phyloP scores from a whole-genome alignment of 1,140 invertebrate genomes.

The Tetramorium alpestre region DNA sequence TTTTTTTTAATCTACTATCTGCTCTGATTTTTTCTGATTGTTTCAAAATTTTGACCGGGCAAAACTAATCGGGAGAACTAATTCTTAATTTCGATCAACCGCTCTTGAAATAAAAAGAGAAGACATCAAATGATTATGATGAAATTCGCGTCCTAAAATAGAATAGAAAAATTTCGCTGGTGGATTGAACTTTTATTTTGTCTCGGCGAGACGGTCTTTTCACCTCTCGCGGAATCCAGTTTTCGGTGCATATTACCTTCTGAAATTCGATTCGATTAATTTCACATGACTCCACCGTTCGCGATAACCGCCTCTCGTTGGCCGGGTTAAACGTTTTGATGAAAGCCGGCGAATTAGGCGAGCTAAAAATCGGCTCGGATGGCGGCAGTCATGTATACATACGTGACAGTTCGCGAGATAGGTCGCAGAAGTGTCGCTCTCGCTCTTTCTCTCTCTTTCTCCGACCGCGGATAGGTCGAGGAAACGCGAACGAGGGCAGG shows the following conservation, averaged over 20 bases:
- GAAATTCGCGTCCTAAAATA: constrained; percentile 4
- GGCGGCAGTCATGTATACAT: constrained; percentile 28
- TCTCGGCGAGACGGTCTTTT: background rate
- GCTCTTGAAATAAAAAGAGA: background rate
- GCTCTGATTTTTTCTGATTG: background rate
- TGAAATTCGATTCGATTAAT: constrained; percentile 54
- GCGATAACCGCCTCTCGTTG: constrained; percentile 9
- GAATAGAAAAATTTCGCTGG: background rate
- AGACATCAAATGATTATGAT: background rate
- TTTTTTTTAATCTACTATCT: background rate
- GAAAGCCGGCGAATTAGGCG: constrained; percentile 35
- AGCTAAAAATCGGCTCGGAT: constrained; percentile 20
- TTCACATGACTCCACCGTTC: constrained; percentile 40
- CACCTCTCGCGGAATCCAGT: background rate
- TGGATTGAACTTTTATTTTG: constrained; percentile 4
- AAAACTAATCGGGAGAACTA: background rate
- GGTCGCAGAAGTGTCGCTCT: background rate
- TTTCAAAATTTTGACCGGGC: background rate
- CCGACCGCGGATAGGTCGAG: constrained; percentile 14
- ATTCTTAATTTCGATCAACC: constrained; percentile 1
- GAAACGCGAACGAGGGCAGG: constrained; percentile 44
- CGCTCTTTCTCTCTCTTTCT: background rate
- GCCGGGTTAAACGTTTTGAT: background rate
- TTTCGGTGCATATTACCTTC: background rate
- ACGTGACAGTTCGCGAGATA: constrained; percentile 40